Evolutionary conservation across 30 jellyfish, hydroid and myxozoan species (phyloP), one percentile per base, ranked within the genome.

Genomic region (Hydractinia echinata): DNA sequence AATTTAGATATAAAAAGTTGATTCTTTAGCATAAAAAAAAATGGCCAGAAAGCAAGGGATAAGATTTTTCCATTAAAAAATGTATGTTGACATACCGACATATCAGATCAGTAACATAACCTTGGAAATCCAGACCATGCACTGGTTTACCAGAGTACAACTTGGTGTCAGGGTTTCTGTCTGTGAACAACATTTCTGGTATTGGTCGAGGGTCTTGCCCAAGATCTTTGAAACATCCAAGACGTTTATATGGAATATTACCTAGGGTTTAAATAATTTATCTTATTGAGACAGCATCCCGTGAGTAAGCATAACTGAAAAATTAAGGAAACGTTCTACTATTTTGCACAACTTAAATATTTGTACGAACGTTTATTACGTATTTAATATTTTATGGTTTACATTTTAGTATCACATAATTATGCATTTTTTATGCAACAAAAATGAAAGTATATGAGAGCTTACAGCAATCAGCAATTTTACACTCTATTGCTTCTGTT

Each of bases 391-490:
- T 30, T 30, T 30, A 30, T 30, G 44, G 44, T 30, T 30, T 30
- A 2, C 2, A 30, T 30, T 30, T 30, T 30, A 30, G 1, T 30
- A 30, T 30, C 44, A n/a, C n/a, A n/a, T n/a, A n/a, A n/a, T n/a
- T n/a, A n/a, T n/a, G n/a, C n/a, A n/a, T n/a, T n/a, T n/a, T 58
- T 58, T 58, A 58, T 10, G n/a, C n/a, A 10, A 10, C 18, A 60
- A 60, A 60, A 60, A 14, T 60, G 1, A 60, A 60, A 60, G 19
- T 60, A 60, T 21, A 67, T 15, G 21, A 11, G 30, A 55, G 82
- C 99, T 93, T 77, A 93, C 99, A 93, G 86, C 99, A 93, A 16
- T 95, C 96, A 39, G 94, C 94, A 48, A 53, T 76, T 68, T 93
- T 84, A 80, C 99, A 93, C 50, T 76, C 72, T 77, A 79, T 87